Percentiles rank a stretch among this genome's conserved stretches.
Evolutionary conservation across 2,797 vertebrate species (phyloP).

Genomic region (Holocentrus rufus): DNA sequence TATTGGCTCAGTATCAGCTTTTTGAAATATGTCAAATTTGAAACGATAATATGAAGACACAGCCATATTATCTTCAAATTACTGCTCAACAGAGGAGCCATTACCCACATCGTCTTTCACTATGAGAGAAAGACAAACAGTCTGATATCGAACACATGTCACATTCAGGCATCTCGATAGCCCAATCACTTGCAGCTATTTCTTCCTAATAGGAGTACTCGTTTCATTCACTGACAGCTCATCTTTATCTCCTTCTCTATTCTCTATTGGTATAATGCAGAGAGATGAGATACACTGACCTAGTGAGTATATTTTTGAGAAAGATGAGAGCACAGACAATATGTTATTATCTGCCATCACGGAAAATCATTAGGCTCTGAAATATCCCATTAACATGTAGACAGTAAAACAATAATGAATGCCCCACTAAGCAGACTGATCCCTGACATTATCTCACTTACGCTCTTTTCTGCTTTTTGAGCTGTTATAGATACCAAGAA

Average conservation of each 20-base stretch:
- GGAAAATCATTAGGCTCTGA: slow-evolving; percentile 26
- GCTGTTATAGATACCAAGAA: not conserved
- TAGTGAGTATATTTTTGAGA: slow-evolving; percentile 27
- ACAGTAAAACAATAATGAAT: slow-evolving; percentile 8
- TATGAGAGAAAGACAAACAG: slow-evolving; percentile 42
- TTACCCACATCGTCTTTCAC: slow-evolving; percentile 40
- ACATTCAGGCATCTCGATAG: slow-evolving; percentile 46
- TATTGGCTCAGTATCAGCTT: slow-evolving; percentile 15
- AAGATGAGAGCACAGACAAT: slow-evolving; percentile 13
- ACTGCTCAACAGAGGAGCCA: slow-evolving; percentile 27
- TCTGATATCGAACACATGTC: slow-evolving; percentile 45
- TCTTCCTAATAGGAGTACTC: slow-evolving; percentile 45
- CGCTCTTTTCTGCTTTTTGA: not conserved
- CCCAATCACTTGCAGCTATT: slow-evolving; percentile 51
- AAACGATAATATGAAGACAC: slow-evolving; percentile 32
- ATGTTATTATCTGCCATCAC: slow-evolving; percentile 40
- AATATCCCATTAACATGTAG: slow-evolving; percentile 40
- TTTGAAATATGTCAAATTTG: slow-evolving; percentile 40
- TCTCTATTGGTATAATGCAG: slow-evolving; percentile 45
- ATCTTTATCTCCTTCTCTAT: slow-evolving; percentile 55
- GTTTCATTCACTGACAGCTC: slow-evolving; percentile 57
- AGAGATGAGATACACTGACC: slow-evolving; percentile 53
- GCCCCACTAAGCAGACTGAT: slow-evolving; percentile 2
- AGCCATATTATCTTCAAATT: slow-evolving; percentile 34
- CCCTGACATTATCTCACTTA: slow-evolving; percentile 7